These are phyloP conservation scores for Arrhopalites spinosus DNA, from an alignment of 2,888 invertebrate species.

Conservation along the genomic window DNA sequence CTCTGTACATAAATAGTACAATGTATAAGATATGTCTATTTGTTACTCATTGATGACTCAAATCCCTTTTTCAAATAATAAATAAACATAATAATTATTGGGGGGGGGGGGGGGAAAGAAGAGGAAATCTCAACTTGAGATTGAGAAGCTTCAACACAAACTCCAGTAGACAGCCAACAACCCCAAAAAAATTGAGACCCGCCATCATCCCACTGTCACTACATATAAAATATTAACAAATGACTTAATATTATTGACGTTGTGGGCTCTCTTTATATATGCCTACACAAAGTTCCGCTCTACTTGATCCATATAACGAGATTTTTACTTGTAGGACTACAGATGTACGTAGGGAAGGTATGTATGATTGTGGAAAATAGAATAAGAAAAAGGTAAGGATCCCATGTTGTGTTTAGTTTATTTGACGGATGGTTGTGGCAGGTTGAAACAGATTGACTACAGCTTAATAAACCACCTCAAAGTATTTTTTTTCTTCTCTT, in stretches of 20 bases:
- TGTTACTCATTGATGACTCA: too few species aligned
- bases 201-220: not conserved
- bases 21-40: too few species aligned
- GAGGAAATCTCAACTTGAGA: constrained; percentile 6
- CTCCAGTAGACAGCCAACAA: too few species aligned
- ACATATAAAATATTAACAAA: not conserved
- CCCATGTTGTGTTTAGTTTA: not conserved
- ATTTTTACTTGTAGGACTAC: too few species aligned
- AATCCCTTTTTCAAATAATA: not conserved
- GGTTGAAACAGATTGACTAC: not conserved
- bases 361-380: too few species aligned
- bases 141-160: too few species aligned
- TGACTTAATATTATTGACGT: not conserved
- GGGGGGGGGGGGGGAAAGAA: not conserved
- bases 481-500: not conserved
- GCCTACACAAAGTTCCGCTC: too few species aligned
- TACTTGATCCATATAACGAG: too few species aligned
- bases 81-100: not conserved
- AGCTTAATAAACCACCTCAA: constrained; percentile 15
- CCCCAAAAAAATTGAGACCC: not conserved
- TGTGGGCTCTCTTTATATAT: not conserved
- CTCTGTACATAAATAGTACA: too few species aligned
- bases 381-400: not conserved
- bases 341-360: too few species aligned
- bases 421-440: not conserved